Evolutionary conservation across 2,888 invertebrate species (phyloP).

Genomic region (Zaprionus obscuricornis): DNA sequence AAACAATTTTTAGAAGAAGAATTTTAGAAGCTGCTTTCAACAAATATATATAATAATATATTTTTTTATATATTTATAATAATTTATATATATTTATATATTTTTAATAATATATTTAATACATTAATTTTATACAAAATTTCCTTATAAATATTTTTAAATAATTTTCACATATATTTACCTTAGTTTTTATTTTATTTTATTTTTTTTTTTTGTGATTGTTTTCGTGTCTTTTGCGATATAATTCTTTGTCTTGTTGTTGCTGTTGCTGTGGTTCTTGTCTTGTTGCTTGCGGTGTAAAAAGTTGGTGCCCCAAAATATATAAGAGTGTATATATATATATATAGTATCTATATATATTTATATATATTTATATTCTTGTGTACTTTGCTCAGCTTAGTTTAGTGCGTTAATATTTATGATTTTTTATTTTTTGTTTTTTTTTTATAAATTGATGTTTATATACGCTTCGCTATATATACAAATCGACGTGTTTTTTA

Average conservation of each 20-base stretch:
- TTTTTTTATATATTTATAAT: too few relatives aligned
- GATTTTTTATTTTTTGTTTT: constrained; percentile 21
- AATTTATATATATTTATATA: too few relatives aligned
- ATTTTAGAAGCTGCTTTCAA: too few relatives aligned
- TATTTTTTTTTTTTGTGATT: too few relatives aligned
- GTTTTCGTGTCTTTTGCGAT: constrained; percentile 74
- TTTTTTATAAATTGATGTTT: constrained; percentile 18
- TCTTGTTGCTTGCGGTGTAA: constrained; percentile 52
- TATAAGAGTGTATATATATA: constrained; percentile 43
- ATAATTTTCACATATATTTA: constrained; percentile 44
- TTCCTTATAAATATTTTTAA: constrained; percentile 1
- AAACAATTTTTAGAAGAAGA: too few relatives aligned
- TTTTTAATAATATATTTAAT: too few relatives aligned
- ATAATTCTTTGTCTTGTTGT: too few relatives aligned
- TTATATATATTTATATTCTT: constrained; percentile 39
- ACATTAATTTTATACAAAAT: too few relatives aligned
- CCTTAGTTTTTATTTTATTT: constrained; percentile 72
- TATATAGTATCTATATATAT: constrained; percentile 39
- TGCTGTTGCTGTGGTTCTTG: too few relatives aligned
- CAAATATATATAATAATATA: too few relatives aligned
- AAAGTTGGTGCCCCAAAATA: constrained; percentile 78
- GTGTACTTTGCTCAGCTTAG: constrained; percentile 61
- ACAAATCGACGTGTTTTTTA: constrained; percentile 47
- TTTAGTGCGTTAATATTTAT: constrained; percentile 58
- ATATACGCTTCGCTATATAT: constrained; percentile 40